Evolutionary conservation across 2,797 vertebrate species (phyloP).

Genomic region (Hipposideros larvatus): DNA sequence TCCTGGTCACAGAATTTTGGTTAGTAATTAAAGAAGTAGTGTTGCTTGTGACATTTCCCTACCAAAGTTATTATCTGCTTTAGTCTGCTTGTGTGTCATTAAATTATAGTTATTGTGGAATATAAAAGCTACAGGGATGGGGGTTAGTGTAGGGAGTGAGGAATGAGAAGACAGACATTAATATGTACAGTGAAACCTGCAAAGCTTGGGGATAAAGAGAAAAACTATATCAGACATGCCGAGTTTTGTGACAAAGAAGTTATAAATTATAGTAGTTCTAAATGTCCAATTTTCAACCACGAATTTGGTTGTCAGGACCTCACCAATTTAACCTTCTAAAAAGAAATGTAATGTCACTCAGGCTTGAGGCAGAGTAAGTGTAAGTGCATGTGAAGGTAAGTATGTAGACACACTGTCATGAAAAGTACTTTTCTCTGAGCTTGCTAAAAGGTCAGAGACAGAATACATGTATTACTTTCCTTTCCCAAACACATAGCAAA

Average conservation of each 20-base stretch:
- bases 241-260: constrained; percentile 17
- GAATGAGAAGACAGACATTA: background rate
- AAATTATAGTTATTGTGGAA: background rate
- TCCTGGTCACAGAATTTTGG: background rate
- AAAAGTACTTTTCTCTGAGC: constrained; percentile 19
- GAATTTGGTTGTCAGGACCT: constrained; percentile 22
- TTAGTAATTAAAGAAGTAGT: background rate
- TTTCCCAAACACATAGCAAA: background rate
- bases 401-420: background rate
- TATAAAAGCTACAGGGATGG: background rate
- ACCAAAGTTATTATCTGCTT: background rate
- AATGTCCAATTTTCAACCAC: constrained; percentile 54
- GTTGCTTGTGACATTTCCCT: background rate
- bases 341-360: constrained; percentile 62
- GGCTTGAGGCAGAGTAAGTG: background rate
- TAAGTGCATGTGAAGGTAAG: constrained; percentile 15
- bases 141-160: background rate
- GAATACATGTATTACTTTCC: constrained; percentile 22
- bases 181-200: background rate
- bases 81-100: background rate
- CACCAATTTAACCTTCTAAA: constrained; percentile 58
- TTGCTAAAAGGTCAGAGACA: constrained; percentile 51
- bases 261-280: background rate
- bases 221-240: background rate
- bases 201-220: background rate